These are phyloP conservation scores for Bacillus rossius DNA, from an alignment of 1,140 invertebrate species.

Conservation along the genomic window DNA sequence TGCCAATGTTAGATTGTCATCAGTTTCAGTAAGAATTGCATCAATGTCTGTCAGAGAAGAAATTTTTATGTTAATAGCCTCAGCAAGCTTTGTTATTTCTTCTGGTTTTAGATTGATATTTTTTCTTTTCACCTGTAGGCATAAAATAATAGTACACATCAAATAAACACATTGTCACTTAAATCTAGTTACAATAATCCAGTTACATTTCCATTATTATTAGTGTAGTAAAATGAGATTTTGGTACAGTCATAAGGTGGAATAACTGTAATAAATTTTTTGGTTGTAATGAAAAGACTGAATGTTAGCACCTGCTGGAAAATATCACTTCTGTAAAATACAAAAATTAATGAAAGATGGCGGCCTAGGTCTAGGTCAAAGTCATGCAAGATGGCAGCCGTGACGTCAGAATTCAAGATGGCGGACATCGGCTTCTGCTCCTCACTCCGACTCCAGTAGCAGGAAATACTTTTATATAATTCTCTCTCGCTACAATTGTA, in stretches of 20 bases:
- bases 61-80: constrained; percentile 80
- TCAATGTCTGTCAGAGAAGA: constrained; percentile 85
- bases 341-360: too few relatives aligned
- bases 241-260: background rate
- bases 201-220: background rate
- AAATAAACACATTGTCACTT: background rate
- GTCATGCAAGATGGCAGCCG: too few relatives aligned
- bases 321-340: too few relatives aligned
- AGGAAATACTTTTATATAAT: too few relatives aligned
- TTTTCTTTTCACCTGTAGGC: constrained; percentile 48
- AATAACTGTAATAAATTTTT: background rate
- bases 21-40: constrained; percentile 79
- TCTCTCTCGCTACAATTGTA: too few relatives aligned
- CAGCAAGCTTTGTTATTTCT: constrained; percentile 77
- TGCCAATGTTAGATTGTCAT: constrained; percentile 67
- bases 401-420: too few relatives aligned
- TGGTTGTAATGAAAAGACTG: too few relatives aligned
- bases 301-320: too few relatives aligned
- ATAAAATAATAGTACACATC: background rate
- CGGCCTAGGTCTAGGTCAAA: too few relatives aligned
- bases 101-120: constrained; percentile 70
- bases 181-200: background rate
- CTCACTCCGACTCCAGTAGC: too few relatives aligned
- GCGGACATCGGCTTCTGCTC: too few relatives aligned
- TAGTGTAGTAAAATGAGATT: background rate